These are phyloP conservation scores for Murina feae DNA, from an alignment of 2,113 vertebrate species.

Conservation along the genomic window DNA sequence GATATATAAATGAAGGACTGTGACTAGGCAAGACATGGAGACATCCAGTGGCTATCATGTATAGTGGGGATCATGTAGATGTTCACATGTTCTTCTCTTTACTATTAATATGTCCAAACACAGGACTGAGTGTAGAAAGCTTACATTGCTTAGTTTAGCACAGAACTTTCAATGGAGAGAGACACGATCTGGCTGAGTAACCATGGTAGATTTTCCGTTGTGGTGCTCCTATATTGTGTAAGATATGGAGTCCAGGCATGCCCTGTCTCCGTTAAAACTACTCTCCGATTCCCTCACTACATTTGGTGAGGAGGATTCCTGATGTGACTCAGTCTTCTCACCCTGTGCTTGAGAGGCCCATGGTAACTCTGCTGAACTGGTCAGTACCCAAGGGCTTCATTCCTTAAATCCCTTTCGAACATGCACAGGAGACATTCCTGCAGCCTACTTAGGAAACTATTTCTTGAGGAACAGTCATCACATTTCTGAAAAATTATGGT, in stretches of 20 bases:
- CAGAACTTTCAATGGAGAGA: neutral
- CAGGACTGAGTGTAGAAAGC: neutral
- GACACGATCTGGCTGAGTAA: neutral
- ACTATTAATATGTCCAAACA: neutral
- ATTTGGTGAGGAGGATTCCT: neutral
- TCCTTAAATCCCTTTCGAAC: slow-evolving; percentile 59
- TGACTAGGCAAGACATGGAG: neutral
- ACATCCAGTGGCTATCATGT: neutral
- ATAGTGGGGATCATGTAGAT: neutral
- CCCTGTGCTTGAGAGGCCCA: neutral
- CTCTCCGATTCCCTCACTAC: neutral
- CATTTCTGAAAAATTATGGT: slow-evolving; percentile 81
- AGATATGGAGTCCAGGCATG: neutral
- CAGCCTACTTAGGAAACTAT: slow-evolving; percentile 80
- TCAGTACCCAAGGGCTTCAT: slow-evolving; percentile 33
- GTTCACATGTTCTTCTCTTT: neutral
- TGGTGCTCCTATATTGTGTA: neutral
- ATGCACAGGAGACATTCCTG: slow-evolving; percentile 72
- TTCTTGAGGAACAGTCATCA: slow-evolving; percentile 81
- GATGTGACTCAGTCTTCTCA: neutral
- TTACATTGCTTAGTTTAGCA: neutral
- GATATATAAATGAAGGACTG: neutral
- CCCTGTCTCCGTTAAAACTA: neutral
- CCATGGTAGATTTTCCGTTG: neutral
- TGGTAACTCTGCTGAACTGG: neutral